These are phyloP conservation scores for Eubasilissa splendida DNA, from an alignment of 2,888 invertebrate genomes.

Conservation along the genomic window DNA sequence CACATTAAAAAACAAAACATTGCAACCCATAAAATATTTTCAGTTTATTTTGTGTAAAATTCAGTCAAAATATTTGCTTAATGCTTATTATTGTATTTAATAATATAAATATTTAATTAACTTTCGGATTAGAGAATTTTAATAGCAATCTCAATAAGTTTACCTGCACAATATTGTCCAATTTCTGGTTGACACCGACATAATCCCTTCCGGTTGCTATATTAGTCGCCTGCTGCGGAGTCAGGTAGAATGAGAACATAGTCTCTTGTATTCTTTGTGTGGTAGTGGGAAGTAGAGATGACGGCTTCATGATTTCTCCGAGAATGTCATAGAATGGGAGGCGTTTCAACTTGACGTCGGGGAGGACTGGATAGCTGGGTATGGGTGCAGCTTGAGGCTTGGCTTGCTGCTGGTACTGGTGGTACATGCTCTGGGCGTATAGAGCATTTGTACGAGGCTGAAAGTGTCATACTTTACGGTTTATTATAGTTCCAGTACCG, in stretches of 20 bases:
- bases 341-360: slow-evolving; percentile 93
- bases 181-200: slow-evolving; percentile 74
- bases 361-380: slow-evolving; percentile 86
- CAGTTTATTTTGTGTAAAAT: too few relatives aligned
- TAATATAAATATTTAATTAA: too few relatives aligned
- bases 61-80: too few relatives aligned
- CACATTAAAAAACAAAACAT: too few relatives aligned
- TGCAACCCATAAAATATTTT: too few relatives aligned
- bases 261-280: slow-evolving; percentile 88
- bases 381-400: slow-evolving; percentile 53
- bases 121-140: too few relatives aligned
- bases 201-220: slow-evolving; percentile 85
- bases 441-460: slow-evolving; percentile 73
- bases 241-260: slow-evolving; percentile 89
- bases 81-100: too few relatives aligned
- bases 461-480: slow-evolving; percentile 39
- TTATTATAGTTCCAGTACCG: too few relatives aligned
- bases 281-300: slow-evolving; percentile 82
- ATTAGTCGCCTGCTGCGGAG: slow-evolving; percentile 93
- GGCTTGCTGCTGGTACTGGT: slow-evolving; percentile 67
- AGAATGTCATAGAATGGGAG: slow-evolving; percentile 94
- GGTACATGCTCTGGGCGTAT: slow-evolving; percentile 74
- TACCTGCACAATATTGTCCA: slow-evolving; percentile 80
- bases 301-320: slow-evolving; percentile 91
- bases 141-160: background rate